Conservation (phyloP, 2,797 vertebrate genomes). For the Acipenser oxyrinchus region DNA sequence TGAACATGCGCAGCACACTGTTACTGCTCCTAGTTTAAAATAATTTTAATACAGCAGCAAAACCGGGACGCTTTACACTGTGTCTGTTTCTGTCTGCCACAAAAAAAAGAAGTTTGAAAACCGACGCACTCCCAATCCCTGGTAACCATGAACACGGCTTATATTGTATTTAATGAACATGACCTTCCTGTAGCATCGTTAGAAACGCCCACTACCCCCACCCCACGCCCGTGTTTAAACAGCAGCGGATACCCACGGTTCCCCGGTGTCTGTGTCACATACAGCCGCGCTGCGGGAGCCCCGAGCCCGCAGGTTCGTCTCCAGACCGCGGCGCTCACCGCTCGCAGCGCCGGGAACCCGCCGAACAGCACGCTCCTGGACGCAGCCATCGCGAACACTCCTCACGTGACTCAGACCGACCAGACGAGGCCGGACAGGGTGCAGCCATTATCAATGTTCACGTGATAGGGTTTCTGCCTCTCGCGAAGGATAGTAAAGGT, state of each 20-base stretch:
- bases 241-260: slow-evolving; percentile 46
- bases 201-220: too few relatives aligned
- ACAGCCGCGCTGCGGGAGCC: slow-evolving; percentile 27
- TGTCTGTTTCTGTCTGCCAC: too few relatives aligned
- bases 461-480: neutral
- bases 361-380: slow-evolving; percentile 20
- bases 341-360: slow-evolving; percentile 29
- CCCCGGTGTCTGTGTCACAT: slow-evolving; percentile 29
- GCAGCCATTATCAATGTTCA: neutral
- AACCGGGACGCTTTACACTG: neutral
- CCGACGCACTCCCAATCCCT: neutral
- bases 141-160: neutral
- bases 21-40: too few relatives aligned
- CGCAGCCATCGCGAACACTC: slow-evolving; percentile 50
- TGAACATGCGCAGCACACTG: too few relatives aligned
- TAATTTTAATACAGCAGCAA: too few relatives aligned
- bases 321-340: slow-evolving; percentile 13
- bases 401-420: slow-evolving; percentile 20
- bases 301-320: slow-evolving; percentile 16
- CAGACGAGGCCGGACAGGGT: neutral
- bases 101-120: neutral
- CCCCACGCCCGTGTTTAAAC: neutral
- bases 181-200: too few relatives aligned
- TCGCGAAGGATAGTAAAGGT: neutral
- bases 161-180: too few relatives aligned